These are phyloP conservation scores for Psittacula cyanocephala DNA, from an alignment of 2,113 vertebrate genomes.

Conservation along the genomic window DNA sequence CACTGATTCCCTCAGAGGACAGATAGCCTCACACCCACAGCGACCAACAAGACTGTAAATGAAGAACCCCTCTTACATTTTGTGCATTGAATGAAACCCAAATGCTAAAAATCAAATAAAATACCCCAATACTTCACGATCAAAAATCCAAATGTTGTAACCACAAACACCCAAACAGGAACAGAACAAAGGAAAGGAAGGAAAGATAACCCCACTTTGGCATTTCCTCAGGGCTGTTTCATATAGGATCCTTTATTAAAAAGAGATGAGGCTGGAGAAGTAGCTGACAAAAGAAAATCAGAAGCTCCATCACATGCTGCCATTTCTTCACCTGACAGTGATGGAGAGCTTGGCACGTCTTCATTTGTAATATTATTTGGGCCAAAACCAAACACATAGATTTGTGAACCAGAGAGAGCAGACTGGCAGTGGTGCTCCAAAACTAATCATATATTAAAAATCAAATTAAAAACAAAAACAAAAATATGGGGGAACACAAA, in stretches of 20 bases:
- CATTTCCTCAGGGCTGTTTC: not conserved
- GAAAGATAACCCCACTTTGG: not conserved
- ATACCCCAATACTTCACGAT: not conserved
- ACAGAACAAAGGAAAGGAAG: not conserved
- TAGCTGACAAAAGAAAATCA: not conserved
- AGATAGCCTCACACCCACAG: not conserved
- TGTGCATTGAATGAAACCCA: not conserved
- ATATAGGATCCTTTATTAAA: not conserved
- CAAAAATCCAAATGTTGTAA: not conserved
- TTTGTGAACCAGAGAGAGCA: not conserved
- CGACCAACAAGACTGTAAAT: not conserved
- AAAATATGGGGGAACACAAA: not conserved
- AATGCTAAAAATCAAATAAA: not conserved
- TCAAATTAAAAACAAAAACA: not conserved
- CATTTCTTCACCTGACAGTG: not conserved
- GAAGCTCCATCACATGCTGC: not conserved
- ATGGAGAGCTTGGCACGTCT: not conserved
- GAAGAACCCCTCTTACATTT: not conserved
- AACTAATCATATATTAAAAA: not conserved
- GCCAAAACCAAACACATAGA: not conserved
- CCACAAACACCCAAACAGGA: not conserved
- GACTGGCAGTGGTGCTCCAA: not conserved
- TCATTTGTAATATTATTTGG: not conserved
- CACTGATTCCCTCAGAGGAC: not conserved
- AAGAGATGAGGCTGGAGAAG: not conserved